Conservation (phyloP, 2,797 vertebrate species). For the Aeoliscus strigatus region DNA sequence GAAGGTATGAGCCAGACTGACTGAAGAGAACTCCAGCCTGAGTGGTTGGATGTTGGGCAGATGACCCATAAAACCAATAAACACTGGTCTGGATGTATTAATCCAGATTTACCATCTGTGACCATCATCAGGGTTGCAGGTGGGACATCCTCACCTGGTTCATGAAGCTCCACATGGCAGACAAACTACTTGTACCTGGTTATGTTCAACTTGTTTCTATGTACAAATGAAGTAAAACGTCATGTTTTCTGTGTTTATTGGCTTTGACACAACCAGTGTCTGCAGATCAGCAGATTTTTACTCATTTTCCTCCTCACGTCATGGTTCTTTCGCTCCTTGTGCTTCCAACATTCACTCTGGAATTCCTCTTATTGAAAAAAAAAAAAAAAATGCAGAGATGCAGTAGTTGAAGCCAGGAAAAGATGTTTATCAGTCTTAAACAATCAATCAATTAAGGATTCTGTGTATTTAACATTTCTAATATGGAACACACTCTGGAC, state of each 20-base stretch:
- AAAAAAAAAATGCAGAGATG: constrained; percentile 54
- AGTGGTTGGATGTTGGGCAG: constrained; percentile 3
- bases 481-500: no score
- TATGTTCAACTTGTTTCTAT: no score
- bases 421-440: constrained; percentile 67
- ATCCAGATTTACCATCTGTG: no score
- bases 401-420: constrained; percentile 51
- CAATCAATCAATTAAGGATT: no score
- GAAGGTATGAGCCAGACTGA: constrained; percentile 7
- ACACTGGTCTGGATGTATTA: constrained; percentile 1
- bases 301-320: background rate
- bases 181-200: no score
- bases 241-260: constrained; percentile 56
- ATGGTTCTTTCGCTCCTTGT: constrained; percentile 19
- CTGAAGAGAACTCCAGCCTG: constrained; percentile 17
- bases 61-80: constrained; percentile 25
- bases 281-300: constrained; percentile 30
- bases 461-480: no score
- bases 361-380: constrained; percentile 54
- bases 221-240: no score
- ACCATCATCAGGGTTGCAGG: constrained; percentile 2
- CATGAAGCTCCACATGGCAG: no score
- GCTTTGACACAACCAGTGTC: constrained; percentile 50
- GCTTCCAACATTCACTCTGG: constrained; percentile 39
- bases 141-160: no score